phyloP scores from a whole-genome alignment of 2,888 invertebrate species.

The Melipona beecheii region DNA sequence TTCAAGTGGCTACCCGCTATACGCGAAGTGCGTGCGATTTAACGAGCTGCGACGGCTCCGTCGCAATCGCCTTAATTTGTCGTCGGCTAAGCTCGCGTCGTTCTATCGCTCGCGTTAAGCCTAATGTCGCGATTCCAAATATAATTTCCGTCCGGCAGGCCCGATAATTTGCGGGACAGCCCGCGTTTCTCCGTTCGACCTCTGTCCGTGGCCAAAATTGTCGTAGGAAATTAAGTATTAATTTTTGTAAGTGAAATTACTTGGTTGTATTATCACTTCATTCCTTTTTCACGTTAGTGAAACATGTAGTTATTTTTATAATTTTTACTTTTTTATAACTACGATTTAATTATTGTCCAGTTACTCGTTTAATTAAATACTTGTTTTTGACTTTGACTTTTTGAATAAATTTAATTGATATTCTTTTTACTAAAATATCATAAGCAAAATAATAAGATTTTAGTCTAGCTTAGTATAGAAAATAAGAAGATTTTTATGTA shows the following conservation, averaged over 20 bases:
- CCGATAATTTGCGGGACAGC: constrained; percentile 38
- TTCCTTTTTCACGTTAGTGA: not conserved
- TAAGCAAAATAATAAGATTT: no score
- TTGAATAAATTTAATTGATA: no score
- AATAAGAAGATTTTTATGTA: no score
- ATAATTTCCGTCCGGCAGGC: constrained; percentile 59
- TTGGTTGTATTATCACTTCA: no score
- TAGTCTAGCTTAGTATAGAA: no score
- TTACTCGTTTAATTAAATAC: no score
- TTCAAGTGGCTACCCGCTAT: constrained; percentile 53
- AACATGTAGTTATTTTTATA: not conserved
- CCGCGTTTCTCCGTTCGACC: not conserved
- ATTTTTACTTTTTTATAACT: no score
- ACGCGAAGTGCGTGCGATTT: constrained; percentile 70
- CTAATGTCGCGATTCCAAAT: constrained; percentile 75
- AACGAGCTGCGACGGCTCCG: constrained; percentile 72
- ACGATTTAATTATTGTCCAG: no score
- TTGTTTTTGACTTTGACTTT: no score
- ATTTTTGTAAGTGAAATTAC: no score
- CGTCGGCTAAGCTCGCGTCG: constrained; percentile 59
- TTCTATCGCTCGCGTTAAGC: constrained; percentile 63
- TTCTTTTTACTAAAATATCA: no score
- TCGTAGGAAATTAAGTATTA: not conserved
- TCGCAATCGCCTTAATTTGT: constrained; percentile 77
- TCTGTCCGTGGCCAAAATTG: not conserved